These are phyloP conservation scores for Pomacea canaliculata DNA, from an alignment of 2,888 invertebrate genomes.

Conservation along the genomic window DNA sequence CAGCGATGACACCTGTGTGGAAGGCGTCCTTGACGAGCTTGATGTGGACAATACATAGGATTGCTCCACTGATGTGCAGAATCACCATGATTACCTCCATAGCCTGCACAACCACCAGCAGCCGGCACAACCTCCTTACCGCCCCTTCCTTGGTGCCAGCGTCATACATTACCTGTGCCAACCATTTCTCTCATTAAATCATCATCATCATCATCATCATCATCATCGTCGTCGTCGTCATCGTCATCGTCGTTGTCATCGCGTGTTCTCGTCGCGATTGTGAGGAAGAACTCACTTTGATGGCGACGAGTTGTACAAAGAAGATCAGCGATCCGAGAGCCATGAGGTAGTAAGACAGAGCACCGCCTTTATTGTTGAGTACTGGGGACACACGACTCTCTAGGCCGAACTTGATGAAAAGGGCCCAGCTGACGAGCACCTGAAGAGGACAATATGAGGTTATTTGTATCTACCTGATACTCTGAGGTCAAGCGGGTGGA, in stretches of 20 bases:
- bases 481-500: too few relatives aligned
- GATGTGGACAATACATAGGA: background rate
- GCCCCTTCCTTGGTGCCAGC: background rate
- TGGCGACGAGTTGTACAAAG: background rate
- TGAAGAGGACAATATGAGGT: too few relatives aligned
- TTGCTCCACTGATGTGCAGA: background rate
- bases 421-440: background rate
- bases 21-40: background rate
- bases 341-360: slow-evolving; percentile 13
- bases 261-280: too few relatives aligned
- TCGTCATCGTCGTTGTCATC: too few relatives aligned
- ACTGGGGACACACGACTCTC: slow-evolving; percentile 16
- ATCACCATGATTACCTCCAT: background rate
- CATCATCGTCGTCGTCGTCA: too few relatives aligned
- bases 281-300: background rate
- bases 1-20: background rate
- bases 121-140: background rate
- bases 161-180: too few relatives aligned
- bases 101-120: background rate
- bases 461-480: too few relatives aligned
- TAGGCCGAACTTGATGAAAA: slow-evolving; percentile 19
- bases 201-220: too few relatives aligned
- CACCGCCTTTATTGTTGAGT: slow-evolving; percentile 11
- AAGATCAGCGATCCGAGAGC: slow-evolving; percentile 7
- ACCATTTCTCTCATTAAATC: too few relatives aligned